A percentile compares a stretch with the other conserved stretches of the same genome.
Conservation (phyloP, 2,797 vertebrate genomes). For the Poecile montanus region DNA sequence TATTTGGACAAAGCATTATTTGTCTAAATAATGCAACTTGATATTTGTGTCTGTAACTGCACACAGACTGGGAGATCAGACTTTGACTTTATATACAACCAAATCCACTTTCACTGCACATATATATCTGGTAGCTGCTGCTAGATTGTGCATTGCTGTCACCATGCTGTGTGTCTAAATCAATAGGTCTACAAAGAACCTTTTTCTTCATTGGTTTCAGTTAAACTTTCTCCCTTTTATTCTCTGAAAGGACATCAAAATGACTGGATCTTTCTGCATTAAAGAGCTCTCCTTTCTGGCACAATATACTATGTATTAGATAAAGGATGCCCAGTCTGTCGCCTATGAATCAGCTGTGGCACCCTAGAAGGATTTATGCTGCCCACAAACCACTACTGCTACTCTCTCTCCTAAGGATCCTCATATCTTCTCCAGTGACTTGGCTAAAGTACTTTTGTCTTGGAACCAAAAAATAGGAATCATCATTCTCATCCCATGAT, state of each 20-base stretch:
- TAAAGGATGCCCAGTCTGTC: neutral
- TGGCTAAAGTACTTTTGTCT: neutral
- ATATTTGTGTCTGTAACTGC: neutral
- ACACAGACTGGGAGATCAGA: neutral
- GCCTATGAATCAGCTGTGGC: neutral
- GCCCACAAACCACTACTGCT: neutral
- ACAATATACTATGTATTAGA: neutral
- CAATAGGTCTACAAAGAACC: neutral
- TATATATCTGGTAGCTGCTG: neutral
- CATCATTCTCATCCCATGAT: neutral
- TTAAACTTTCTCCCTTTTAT: neutral
- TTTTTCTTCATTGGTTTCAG: neutral
- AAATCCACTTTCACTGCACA: neutral
- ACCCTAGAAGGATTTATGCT: neutral
- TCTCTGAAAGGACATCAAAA: neutral
- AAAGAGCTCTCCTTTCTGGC: neutral
- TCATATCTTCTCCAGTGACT: neutral
- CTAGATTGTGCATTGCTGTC: neutral
- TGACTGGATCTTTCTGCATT: neutral
- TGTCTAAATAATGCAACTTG: slow-evolving; percentile 11
- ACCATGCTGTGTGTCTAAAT: neutral
- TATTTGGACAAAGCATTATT: slow-evolving; percentile 33
- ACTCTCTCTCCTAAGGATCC: neutral
- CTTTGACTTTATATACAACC: neutral
- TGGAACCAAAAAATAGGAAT: neutral